A percentile compares a stretch with the other conserved stretches of the same genome.
Conservation (phyloP, 2,888 invertebrate genomes). For the Pseudococcus viburni region DNA sequence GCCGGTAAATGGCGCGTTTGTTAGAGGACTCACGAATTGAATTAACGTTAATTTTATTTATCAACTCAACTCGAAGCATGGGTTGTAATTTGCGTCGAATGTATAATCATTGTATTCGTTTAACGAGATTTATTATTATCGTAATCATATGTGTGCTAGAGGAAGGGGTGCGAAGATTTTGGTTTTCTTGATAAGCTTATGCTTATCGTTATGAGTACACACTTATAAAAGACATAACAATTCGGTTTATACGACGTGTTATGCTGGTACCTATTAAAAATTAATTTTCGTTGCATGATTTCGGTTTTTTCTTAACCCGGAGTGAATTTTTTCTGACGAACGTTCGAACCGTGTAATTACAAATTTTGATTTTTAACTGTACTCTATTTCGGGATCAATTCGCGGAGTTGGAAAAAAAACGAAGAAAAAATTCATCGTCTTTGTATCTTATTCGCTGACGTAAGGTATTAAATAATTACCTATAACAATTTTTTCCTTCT, state of each 20-base stretch:
- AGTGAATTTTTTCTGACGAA: neutral
- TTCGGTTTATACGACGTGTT: neutral
- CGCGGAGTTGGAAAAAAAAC: neutral
- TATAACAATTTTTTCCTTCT: constrained; percentile 22
- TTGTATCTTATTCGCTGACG: neutral
- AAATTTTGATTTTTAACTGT: neutral
- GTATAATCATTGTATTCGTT: constrained; percentile 54
- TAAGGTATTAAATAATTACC: neutral
- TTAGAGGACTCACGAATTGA: constrained; percentile 20
- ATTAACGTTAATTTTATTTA: constrained; percentile 43
- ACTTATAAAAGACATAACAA: neutral
- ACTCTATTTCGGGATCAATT: neutral
- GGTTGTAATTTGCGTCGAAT: constrained; percentile 38
- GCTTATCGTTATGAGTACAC: neutral
- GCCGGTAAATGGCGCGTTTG: constrained; percentile 37
- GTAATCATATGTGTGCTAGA: neutral
- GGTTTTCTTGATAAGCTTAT: constrained; percentile 49
- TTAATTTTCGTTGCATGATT: neutral
- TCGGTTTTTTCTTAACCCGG: neutral
- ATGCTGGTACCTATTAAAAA: neutral
- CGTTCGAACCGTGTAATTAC: constrained; percentile 1
- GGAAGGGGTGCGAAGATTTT: constrained; percentile 43
- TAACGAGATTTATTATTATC: constrained; percentile 55
- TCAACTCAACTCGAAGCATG: neutral
- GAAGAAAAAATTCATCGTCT: neutral